These are phyloP conservation scores for Ephestia elutella DNA, from an alignment of 1,140 invertebrate genomes.

Conservation along the genomic window DNA sequence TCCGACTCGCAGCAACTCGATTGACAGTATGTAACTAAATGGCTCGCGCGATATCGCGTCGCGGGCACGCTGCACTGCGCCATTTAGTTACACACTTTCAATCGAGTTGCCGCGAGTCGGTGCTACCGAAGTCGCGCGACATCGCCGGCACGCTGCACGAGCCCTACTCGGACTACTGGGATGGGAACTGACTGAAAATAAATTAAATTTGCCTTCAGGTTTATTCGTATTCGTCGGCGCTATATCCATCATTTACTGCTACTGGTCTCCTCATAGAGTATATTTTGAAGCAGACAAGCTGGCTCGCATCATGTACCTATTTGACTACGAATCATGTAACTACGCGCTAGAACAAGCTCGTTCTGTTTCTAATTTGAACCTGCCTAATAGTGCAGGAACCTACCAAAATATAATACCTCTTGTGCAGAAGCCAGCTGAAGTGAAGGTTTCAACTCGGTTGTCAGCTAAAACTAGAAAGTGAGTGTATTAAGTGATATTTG, in stretches of 20 bases:
- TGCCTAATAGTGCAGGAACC: constrained; percentile 38
- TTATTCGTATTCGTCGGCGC: constrained; percentile 34
- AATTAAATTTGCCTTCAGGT: constrained; percentile 25
- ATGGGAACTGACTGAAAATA: no score
- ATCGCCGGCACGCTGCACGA: no score
- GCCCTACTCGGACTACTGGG: no score
- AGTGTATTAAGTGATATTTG: no score
- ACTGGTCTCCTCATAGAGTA: constrained; percentile 41
- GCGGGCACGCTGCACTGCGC: no score
- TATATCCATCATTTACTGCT: constrained; percentile 34
- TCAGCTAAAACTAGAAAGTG: constrained; percentile 48
- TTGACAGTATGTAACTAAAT: no score
- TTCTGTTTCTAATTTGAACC: constrained; percentile 28
- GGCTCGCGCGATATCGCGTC: no score
- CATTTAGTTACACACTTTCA: no score
- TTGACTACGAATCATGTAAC: constrained; percentile 45
- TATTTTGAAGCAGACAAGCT: constrained; percentile 44
- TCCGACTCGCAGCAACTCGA: no score
- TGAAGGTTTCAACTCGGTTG: constrained; percentile 39
- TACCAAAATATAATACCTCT: constrained; percentile 36
- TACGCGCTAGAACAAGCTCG: constrained; percentile 24
- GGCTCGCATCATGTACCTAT: constrained; percentile 54
- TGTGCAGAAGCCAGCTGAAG: constrained; percentile 31
- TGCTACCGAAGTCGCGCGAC: no score
- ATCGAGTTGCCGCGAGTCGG: no score